Evolutionary conservation across 2,888 invertebrate species (phyloP), one percentile per base, ranked within the genome.

Genomic region (Campoplex capitator): DNA sequence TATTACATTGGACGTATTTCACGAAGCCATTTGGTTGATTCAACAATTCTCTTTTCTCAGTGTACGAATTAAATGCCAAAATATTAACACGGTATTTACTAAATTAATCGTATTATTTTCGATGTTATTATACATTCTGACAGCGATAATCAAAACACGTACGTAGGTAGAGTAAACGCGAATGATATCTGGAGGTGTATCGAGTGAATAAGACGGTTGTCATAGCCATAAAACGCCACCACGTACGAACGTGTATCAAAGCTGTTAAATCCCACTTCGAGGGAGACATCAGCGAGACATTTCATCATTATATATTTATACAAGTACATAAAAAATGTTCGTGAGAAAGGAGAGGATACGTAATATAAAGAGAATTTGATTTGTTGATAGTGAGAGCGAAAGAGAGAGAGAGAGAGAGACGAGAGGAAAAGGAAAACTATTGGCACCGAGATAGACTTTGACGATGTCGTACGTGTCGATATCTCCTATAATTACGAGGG

Each of bases 171-270:
- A 70, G 13, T 38, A 42, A 3, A 28, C 7, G 42, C 28, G 42
- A 42, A 70, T 70, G 23, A 79, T 58, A 79, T 56, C 79, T 79
- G 23, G 4, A 38, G 28, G 70, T 35, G 71, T 81, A 73, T 73
- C 80, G 23, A 73, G 73, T 81, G 51, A 81, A 81, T 81, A 73
- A 73, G 73, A 81, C 51, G 73, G 70, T 81, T 65, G 65, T 56
- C 56, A 51, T 48, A 73, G 73, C 65, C 38, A 81, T 81, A 73
- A 65, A 81, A 73, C 65, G 62, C 73, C 73, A 70, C 73, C 73
- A 73, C 80, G 73, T 81, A 81, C 73, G 70, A 81, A 73, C 80
- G 73, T 81, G 80, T 81, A 81, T 73, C 73, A 38, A 65, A 58
- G 80, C 73, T 81, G 80, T 81, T 81, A 79, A 70, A 71, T 71